Evolutionary conservation across 2,888 invertebrate species (phyloP), one percentile per base, ranked within the genome.

Genomic region (Rhyacophila evoluta): DNA sequence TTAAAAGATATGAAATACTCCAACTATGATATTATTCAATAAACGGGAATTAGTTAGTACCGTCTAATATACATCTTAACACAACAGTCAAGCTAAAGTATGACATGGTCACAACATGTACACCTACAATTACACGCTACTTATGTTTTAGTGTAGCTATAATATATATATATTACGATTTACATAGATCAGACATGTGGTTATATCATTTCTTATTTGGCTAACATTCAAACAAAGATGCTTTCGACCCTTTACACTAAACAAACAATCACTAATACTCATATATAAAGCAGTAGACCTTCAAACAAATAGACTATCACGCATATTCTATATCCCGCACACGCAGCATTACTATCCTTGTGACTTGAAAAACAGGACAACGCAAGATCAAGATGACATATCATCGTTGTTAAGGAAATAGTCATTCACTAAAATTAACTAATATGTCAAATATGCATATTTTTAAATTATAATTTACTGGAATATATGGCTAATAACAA

Each of bases 171-270:
- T 37, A 39, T 12, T 55, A 79, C 78, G 74, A 25, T 80, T 76
- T 27, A 82, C 82, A 82, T 82, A 82, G 82, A 82, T 82, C 82
- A 82, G 82, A 82, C 82, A 82, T 82, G 82, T 82, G 82, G 80
- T 82, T 79, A 72, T 75, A 77, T 79, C 76, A 77, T 38, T 77
- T 67, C 80, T 80, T 81, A 75, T 10, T 41, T 41, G 69, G 72
- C 79, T 80, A 80, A 82, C 77, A 79, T 76, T 55, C 77, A 19
- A 81, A 74, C 79, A 75, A 81, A 80, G 78, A 82, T 78, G 81
- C 76, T 36, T 67, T 41, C 25, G 36, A 29, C 28, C 2, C 28
- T 33, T 27, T 28, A 70, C 12, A 70, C 36, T 70, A 29, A 6
- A 15, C 36, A 29, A 6, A 15, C 36, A 37, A 5, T 11, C 15